Percentiles rank a stretch among this genome's conserved stretches.
Conservation (phyloP, 1,140 invertebrate genomes). For the Magallana gigas region DNA sequence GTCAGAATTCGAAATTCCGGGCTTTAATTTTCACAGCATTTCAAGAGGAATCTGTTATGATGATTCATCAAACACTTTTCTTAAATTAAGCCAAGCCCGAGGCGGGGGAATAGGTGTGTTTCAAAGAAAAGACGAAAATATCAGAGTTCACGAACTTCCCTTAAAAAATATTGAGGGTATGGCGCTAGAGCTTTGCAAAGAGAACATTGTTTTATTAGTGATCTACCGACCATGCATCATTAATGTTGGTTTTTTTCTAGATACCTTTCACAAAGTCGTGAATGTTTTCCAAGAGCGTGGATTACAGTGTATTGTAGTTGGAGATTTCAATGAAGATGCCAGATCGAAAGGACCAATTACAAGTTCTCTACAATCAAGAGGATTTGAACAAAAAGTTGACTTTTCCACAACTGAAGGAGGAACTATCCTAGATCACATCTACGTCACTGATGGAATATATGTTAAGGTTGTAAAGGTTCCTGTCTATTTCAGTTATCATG, state of each 20-base stretch:
- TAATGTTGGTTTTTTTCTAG: not conserved
- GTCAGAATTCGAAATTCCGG: not conserved
- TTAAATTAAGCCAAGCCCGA: not conserved
- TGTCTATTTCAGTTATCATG: conserved; percentile 42
- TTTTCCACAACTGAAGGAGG: conserved; percentile 37
- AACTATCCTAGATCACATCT: conserved; percentile 36
- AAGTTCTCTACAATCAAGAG: not conserved
- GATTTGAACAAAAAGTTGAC: conserved; percentile 17
- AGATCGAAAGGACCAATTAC: not conserved
- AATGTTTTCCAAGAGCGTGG: too few relatives aligned
- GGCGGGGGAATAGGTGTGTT: not conserved
- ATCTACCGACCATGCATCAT: not conserved
- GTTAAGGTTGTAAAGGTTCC: not conserved
- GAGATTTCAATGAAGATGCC: conserved; percentile 28
- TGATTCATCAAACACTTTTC: not conserved
- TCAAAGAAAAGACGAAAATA: not conserved
- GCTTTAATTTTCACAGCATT: not conserved
- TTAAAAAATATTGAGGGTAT: too few relatives aligned
- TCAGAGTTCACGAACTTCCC: not conserved
- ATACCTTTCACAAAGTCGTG: not conserved
- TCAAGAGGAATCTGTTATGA: not conserved
- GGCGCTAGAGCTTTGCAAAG: not conserved
- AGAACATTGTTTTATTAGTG: not conserved
- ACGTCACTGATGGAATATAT: not conserved
- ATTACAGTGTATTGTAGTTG: not conserved